These are phyloP conservation scores for Nemopilema nomurai DNA, from an alignment of 30 jellyfish, hydroid and myxozoan species.

Conservation along the genomic window DNA sequence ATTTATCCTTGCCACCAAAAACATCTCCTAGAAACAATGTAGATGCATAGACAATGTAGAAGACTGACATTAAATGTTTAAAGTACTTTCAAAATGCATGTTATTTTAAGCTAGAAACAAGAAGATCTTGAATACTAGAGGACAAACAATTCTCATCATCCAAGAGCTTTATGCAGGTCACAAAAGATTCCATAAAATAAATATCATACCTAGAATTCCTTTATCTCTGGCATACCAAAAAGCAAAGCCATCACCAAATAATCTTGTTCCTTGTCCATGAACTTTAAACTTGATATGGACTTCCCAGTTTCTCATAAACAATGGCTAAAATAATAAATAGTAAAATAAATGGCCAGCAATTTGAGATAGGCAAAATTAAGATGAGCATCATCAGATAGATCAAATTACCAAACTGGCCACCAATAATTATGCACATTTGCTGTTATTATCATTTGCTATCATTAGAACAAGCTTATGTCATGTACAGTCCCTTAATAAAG, in stretches of 20 bases:
- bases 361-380: no score
- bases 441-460: no score
- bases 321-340: conserved; percentile 54
- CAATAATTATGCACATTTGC: no score
- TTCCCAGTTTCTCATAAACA: conserved; percentile 83
- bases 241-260: conserved; percentile 97
- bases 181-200: no score
- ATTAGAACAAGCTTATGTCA: no score
- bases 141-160: background rate
- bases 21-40: conserved; percentile 61
- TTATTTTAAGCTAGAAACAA: background rate
- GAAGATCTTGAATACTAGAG: no score
- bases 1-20: conserved; percentile 79
- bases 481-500: no score
- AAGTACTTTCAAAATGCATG: no score
- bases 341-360: background rate
- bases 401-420: no score
- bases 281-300: conserved; percentile 79
- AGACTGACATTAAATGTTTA: background rate
- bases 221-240: conserved; percentile 91
- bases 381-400: no score
- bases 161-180: background rate
- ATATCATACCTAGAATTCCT: conserved; percentile 61
- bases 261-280: conserved; percentile 87
- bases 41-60: background rate